phyloP scores from a whole-genome alignment of 2,797 vertebrate species.

The Spinus pinus region DNA sequence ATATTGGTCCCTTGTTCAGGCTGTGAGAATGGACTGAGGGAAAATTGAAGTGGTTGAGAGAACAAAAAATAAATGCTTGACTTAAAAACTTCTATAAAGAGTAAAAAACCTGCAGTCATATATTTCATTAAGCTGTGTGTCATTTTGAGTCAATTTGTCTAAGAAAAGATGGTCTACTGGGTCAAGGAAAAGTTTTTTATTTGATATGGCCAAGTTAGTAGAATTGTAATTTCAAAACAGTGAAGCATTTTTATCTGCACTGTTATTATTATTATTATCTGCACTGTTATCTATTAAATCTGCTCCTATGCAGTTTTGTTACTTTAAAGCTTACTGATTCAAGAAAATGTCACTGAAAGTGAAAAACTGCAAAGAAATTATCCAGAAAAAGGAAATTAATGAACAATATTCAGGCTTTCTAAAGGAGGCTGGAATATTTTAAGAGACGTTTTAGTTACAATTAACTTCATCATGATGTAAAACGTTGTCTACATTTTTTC shows the following conservation, averaged over 20 bases:
- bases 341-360: neutral
- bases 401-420: neutral
- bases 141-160: neutral
- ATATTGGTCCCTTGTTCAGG: neutral
- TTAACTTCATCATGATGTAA: neutral
- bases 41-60: neutral
- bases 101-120: neutral
- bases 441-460: neutral
- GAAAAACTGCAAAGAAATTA: neutral
- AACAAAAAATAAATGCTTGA: neutral
- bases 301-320: neutral
- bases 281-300: neutral
- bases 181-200: neutral
- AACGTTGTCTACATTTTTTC: neutral
- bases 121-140: neutral
- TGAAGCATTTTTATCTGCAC: neutral
- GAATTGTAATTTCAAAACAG: neutral
- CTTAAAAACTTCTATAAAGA: neutral
- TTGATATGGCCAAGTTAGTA: neutral
- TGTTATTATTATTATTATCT: neutral
- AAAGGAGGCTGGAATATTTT: neutral
- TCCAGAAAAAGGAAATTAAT: neutral
- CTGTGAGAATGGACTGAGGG: neutral
- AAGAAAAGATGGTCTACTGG: neutral
- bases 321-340: neutral